phyloP scores from a whole-genome alignment of 1,140 invertebrate genomes.

The Calycopis cecrops region DNA sequence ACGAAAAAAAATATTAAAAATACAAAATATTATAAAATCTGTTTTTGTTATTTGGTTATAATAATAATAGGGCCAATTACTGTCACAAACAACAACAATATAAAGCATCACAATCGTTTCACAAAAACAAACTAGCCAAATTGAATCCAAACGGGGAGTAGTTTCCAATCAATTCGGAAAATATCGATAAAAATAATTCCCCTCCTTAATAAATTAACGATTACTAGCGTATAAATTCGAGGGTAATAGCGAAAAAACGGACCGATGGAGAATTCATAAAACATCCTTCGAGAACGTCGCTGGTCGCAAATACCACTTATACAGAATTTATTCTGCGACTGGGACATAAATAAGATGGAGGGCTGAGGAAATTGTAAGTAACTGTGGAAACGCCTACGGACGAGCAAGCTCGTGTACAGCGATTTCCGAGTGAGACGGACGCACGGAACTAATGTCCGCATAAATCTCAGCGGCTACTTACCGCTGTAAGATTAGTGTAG shows the following conservation, averaged over 20 bases:
- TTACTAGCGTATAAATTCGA: background rate
- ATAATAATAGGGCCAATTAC: too few species aligned
- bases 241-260: conserved; percentile 10
- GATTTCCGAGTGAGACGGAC: conserved; percentile 15
- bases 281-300: conserved; percentile 7
- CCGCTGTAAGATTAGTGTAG: background rate
- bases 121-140: background rate
- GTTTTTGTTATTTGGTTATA: too few species aligned
- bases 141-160: background rate
- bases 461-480: conserved; percentile 17
- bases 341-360: conserved; percentile 21
- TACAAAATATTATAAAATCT: too few species aligned
- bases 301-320: conserved; percentile 20
- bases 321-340: conserved; percentile 20
- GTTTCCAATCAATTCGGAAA: background rate
- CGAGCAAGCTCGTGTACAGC: background rate
- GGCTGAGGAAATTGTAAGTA: conserved; percentile 23
- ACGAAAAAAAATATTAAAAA: too few species aligned
- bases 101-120: too few species aligned
- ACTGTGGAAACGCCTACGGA: conserved; percentile 14
- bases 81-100: too few species aligned
- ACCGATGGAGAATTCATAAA: conserved; percentile 15
- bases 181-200: conserved; percentile 6
- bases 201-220: conserved; percentile 5
- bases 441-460: conserved; percentile 18